A percentile compares a stretch with the other conserved stretches of the same genome.
These are phyloP conservation scores for Nudaria mundana DNA, from an alignment of 2,888 invertebrate genomes.

Conservation along the genomic window DNA sequence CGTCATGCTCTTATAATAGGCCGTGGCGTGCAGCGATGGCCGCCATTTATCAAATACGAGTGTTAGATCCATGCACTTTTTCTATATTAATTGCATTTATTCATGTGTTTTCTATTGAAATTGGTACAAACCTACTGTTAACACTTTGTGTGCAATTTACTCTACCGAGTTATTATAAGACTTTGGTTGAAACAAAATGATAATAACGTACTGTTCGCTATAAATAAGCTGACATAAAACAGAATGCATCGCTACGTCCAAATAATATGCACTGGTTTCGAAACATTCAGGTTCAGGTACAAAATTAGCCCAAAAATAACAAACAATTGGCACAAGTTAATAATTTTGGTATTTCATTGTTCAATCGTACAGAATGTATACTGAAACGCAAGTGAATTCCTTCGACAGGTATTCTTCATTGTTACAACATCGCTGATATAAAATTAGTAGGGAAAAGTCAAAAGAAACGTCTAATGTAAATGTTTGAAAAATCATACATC, in stretches of 20 bases:
- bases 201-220: constrained; percentile 19
- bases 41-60: constrained; percentile 75
- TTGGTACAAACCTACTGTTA: too few relatives aligned
- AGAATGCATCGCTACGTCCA: constrained; percentile 28
- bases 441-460: too few relatives aligned
- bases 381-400: constrained; percentile 10
- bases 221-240: constrained; percentile 33
- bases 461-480: too few relatives aligned
- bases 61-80: constrained; percentile 68
- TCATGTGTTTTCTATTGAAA: constrained; percentile 20
- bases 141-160: constrained; percentile 2
- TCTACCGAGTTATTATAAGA: background rate
- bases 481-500: constrained; percentile 36
- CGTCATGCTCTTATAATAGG: constrained; percentile 81
- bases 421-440: too few relatives aligned
- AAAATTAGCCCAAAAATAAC: constrained; percentile 29
- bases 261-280: constrained; percentile 26
- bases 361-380: too few relatives aligned
- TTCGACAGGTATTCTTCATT: too few relatives aligned
- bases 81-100: constrained; percentile 45
- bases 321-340: constrained; percentile 17
- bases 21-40: constrained; percentile 79
- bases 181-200: constrained; percentile 9
- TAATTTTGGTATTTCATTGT: constrained; percentile 20
- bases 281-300: constrained; percentile 27